Conservation (phyloP, 2,797 vertebrate species). For the Eospalax fontanierii region DNA sequence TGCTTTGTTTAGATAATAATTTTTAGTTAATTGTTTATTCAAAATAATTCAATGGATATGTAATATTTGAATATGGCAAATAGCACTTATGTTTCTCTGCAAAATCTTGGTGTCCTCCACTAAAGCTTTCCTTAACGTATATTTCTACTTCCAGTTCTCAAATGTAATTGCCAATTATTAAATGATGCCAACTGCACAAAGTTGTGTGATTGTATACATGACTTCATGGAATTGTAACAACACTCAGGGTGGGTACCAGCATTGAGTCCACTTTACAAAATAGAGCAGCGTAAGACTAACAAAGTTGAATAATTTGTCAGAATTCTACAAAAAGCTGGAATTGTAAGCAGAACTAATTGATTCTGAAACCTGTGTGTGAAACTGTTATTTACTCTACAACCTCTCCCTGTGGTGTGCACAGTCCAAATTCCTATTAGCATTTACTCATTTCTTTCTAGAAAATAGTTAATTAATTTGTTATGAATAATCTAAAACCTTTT, state of each 20-base stretch:
- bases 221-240: background rate
- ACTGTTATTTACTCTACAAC: background rate
- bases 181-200: background rate
- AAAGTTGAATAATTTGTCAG: background rate
- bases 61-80: background rate
- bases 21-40: slow-evolving; percentile 4
- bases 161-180: background rate
- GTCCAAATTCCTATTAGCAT: slow-evolving; percentile 5
- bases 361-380: background rate
- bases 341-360: background rate
- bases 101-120: background rate
- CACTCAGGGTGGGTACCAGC: background rate
- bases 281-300: background rate
- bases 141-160: background rate
- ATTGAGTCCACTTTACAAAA: background rate
- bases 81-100: background rate
- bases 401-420: background rate
- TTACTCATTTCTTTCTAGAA: background rate
- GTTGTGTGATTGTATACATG: background rate
- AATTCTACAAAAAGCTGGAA: background rate
- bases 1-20: slow-evolving; percentile 13
- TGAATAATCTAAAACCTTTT: slow-evolving; percentile 20
- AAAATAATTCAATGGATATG: background rate
- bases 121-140: background rate
- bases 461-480: slow-evolving; percentile 11